Percentiles rank a stretch among this genome's conserved stretches.
These are phyloP conservation scores for Galerucella calmariensis DNA, from an alignment of 2,888 invertebrate genomes.

Conservation along the genomic window DNA sequence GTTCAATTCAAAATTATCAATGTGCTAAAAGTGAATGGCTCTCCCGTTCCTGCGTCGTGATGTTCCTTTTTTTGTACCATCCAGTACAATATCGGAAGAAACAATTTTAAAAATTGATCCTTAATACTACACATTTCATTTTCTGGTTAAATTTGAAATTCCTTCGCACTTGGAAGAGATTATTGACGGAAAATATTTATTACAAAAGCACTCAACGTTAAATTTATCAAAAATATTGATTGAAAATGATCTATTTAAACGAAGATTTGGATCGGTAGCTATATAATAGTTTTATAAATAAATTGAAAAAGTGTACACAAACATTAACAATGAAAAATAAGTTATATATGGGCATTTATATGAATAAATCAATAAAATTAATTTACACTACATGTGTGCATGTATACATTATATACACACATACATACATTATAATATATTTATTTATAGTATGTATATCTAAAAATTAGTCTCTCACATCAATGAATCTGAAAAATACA, in stretches of 20 bases:
- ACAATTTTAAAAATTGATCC: background rate
- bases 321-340: conserved; percentile 47
- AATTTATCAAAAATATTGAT: background rate
- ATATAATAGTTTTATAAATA: conserved; percentile 9
- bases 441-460: conserved; percentile 46
- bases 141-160: background rate
- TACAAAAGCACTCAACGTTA: background rate
- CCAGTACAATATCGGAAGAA: background rate
- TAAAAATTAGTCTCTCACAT: conserved; percentile 60
- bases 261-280: conserved; percentile 3
- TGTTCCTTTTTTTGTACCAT: background rate
- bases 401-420: conserved; percentile 43
- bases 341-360: conserved; percentile 55
- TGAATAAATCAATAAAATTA: conserved; percentile 46
- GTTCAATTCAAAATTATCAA: background rate
- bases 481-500: conserved; percentile 62
- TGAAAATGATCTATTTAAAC: background rate
- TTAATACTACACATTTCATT: background rate
- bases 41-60: background rate
- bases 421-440: conserved; percentile 39
- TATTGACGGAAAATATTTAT: background rate
- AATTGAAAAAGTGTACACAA: conserved; percentile 44
- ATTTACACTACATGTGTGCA: conserved; percentile 38
- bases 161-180: background rate
- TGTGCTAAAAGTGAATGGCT: background rate